A percentile compares a stretch with the other conserved stretches of the same genome.
Conservation (phyloP, 2,113 vertebrate genomes). For the Crotalus tigris region DNA sequence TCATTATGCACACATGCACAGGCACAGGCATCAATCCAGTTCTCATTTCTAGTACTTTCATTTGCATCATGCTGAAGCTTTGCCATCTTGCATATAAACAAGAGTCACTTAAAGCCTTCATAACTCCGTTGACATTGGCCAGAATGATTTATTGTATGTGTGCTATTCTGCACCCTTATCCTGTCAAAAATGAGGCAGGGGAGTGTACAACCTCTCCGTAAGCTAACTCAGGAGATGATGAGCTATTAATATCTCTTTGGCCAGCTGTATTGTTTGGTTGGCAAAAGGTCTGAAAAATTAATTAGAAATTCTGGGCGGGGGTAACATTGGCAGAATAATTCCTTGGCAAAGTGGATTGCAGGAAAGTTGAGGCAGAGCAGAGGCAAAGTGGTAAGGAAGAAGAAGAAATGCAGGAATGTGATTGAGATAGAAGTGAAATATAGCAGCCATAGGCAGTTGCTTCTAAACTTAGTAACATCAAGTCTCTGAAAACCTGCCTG, state of each 20-base stretch:
- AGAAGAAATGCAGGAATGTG: neutral
- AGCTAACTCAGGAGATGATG: conserved; percentile 35
- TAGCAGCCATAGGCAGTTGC: conserved; percentile 1
- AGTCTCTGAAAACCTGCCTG: conserved; percentile 32
- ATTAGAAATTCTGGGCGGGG: conserved; percentile 30
- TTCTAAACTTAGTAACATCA: conserved; percentile 40
- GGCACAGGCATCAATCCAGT: neutral
- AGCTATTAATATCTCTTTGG: conserved; percentile 40
- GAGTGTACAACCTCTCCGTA: conserved; percentile 10
- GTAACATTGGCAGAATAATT: conserved; percentile 13
- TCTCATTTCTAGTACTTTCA: neutral
- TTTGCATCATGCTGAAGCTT: neutral
- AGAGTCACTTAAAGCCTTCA: conserved; percentile 27
- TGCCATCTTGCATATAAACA: conserved; percentile 5
- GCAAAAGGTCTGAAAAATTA: conserved; percentile 29
- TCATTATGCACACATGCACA: neutral
- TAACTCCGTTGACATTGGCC: conserved; percentile 37
- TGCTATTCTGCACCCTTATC: conserved; percentile 18
- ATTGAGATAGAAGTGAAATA: conserved; percentile 20
- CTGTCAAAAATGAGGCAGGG: neutral
- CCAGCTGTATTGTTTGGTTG: conserved; percentile 21
- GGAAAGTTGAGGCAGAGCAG: conserved; percentile 30
- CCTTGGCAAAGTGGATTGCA: neutral
- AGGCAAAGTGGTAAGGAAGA: neutral
- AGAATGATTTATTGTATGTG: conserved; percentile 46